Evolutionary conservation across 2,888 invertebrate species (phyloP).

Genomic region (Nymphalis polychloros): DNA sequence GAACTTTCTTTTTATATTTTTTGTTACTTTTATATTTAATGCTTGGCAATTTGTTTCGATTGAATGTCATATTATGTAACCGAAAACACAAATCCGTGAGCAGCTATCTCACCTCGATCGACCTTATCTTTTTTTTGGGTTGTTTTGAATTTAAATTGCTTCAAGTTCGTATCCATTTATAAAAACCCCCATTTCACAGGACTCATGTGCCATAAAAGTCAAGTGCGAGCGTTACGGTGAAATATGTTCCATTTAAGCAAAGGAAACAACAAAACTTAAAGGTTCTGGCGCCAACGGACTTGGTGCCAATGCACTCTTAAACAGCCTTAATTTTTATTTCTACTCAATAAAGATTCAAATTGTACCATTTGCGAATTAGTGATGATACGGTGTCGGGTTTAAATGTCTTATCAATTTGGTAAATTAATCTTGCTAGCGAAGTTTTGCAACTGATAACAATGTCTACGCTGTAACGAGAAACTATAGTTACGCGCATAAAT

Average conservation of each 20-base stretch:
- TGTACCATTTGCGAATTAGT: conserved; percentile 59
- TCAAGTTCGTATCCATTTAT: conserved; percentile 24
- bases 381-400: not conserved
- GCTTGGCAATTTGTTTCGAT: not conserved
- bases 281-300: conserved; percentile 68
- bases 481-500: conserved; percentile 13
- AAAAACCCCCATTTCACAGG: conserved; percentile 21
- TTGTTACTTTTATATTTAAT: not conserved
- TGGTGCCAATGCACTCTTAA: conserved; percentile 55
- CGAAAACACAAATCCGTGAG: conserved; percentile 7
- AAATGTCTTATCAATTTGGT: conserved; percentile 2
- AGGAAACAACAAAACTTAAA: conserved; percentile 42
- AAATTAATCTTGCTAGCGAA: not conserved
- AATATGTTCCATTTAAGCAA: conserved; percentile 34
- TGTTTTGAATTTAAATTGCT: conserved; percentile 33
- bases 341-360: conserved; percentile 65
- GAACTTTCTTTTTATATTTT: not conserved
- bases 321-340: conserved; percentile 67
- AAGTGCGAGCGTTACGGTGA: conserved; percentile 30
- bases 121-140: conserved; percentile 18
- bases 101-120: conserved; percentile 20
- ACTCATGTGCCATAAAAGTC: conserved; percentile 31
- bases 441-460: conserved; percentile 16
- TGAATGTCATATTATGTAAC: not conserved
- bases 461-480: conserved; percentile 11